Percentiles rank a stretch among this genome's conserved stretches.
Conservation (phyloP, 2,888 invertebrate genomes). For the Nudaria mundana region DNA sequence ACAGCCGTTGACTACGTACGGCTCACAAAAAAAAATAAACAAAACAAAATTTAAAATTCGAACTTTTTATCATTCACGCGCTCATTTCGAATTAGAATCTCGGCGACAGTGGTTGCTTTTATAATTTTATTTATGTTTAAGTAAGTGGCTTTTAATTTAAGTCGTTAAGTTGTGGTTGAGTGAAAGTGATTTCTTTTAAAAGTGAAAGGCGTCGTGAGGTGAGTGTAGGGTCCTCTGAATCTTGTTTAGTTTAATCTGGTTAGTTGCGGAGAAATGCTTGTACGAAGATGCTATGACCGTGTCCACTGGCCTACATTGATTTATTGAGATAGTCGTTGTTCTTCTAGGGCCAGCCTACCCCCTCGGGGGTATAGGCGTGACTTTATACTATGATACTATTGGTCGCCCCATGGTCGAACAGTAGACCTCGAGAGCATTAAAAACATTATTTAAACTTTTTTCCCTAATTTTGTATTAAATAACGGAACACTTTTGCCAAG, state of each 20-base stretch:
- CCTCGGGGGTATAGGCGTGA: too few species aligned
- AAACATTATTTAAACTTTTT: too few species aligned
- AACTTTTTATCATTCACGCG: slow-evolving; percentile 22
- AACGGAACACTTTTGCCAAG: too few species aligned
- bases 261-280: slow-evolving; percentile 37
- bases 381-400: too few species aligned
- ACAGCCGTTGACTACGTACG: slow-evolving; percentile 42
- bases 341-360: too few species aligned
- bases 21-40: slow-evolving; percentile 20
- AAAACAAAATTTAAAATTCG: slow-evolving; percentile 30
- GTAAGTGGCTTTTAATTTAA: slow-evolving; percentile 28
- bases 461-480: too few species aligned
- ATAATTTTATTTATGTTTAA: slow-evolving; percentile 15
- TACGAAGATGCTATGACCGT: slow-evolving; percentile 40
- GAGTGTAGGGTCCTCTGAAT: slow-evolving; percentile 50
- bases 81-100: slow-evolving; percentile 28
- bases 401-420: too few species aligned
- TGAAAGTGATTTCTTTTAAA: slow-evolving; percentile 70
- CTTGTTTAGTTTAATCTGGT: slow-evolving; percentile 50
- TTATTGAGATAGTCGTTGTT: slow-evolving; percentile 7
- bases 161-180: slow-evolving; percentile 36
- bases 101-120: slow-evolving; percentile 25
- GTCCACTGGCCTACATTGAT: slow-evolving; percentile 37
- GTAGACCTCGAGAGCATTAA: too few species aligned
- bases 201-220: slow-evolving; percentile 67